A percentile compares a stretch with the other conserved stretches of the same genome.
Conservation (phyloP, 2,113 vertebrate species). For the Oenanthe melanoleuca region DNA sequence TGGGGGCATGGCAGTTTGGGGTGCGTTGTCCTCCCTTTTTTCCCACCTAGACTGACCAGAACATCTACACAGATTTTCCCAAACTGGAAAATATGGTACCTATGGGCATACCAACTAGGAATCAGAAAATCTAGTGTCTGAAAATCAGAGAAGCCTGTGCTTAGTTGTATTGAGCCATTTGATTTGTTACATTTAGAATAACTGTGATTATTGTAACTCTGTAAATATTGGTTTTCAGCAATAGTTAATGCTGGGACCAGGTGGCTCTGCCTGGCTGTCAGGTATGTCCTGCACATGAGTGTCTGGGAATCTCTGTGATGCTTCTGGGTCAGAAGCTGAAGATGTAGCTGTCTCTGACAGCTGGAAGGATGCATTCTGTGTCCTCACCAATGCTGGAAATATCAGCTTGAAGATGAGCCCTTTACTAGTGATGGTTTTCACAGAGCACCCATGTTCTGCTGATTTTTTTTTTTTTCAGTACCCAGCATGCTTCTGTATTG, state of each 20-base stretch:
- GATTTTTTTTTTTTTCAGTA: neutral
- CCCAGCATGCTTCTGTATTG: neutral
- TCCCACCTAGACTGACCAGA: neutral
- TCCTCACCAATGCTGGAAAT: neutral
- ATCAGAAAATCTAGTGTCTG: neutral
- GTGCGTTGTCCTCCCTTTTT: neutral
- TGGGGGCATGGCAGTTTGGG: neutral
- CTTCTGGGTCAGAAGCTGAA: neutral
- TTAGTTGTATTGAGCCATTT: neutral
- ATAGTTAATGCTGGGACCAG: neutral
- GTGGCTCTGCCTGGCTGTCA: neutral
- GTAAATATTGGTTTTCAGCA: neutral
- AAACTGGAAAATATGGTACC: neutral
- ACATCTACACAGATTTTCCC: neutral
- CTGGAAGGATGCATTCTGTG: neutral
- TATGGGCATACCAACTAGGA: neutral
- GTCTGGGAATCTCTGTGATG: neutral
- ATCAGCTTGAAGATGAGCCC: neutral
- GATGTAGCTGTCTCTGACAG: neutral
- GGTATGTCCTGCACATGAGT: fast-evolving
- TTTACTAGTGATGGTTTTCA: neutral
- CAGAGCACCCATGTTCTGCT: neutral
- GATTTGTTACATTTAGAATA: neutral
- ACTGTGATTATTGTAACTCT: neutral
- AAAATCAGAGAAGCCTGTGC: neutral